phyloP scores from a whole-genome alignment of 1,140 invertebrate genomes.

The Drosophila setifemur region DNA sequence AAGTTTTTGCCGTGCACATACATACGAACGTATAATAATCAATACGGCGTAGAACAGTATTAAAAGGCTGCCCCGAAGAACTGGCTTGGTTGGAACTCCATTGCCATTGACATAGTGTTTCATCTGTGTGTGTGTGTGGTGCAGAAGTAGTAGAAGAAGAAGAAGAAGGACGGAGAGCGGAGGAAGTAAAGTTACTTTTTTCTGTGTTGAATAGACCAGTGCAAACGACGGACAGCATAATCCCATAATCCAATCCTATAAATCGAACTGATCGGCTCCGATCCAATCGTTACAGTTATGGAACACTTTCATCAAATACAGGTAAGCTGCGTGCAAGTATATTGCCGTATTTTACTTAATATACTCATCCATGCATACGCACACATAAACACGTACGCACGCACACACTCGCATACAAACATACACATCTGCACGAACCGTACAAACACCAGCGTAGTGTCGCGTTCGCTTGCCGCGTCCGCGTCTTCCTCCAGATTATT shows the following conservation, averaged over 20 bases:
- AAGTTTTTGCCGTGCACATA: conserved; percentile 21
- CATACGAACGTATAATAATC: conserved; percentile 60
- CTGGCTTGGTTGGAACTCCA: conserved; percentile 52
- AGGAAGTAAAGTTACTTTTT: conserved; percentile 15
- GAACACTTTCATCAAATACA: conserved; percentile 82
- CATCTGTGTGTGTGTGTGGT: conserved; percentile 51
- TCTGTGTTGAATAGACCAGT: too few species aligned
- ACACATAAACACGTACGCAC: conserved; percentile 6
- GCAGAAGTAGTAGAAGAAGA: conserved; percentile 33
- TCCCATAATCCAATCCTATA: background rate
- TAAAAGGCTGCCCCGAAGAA: background rate
- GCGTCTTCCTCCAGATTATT: conserved; percentile 26
- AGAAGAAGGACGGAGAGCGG: conserved; percentile 8
- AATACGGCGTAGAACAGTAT: conserved; percentile 37
- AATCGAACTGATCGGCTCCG: conserved; percentile 12
- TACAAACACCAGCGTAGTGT: too few species aligned
- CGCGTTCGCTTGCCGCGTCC: conserved; percentile 12
- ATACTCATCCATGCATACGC: conserved; percentile 19
- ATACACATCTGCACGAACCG: background rate
- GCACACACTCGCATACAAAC: background rate
- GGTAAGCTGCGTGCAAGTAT: conserved; percentile 68
- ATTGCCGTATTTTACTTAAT: conserved; percentile 18
- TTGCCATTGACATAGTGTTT: conserved; percentile 43
- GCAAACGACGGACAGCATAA: too few species aligned
- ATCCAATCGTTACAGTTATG: conserved; percentile 52